Evolutionary conservation across 2,888 invertebrate genomes (phyloP).

Genomic region (Nemotelus nigrinus): DNA sequence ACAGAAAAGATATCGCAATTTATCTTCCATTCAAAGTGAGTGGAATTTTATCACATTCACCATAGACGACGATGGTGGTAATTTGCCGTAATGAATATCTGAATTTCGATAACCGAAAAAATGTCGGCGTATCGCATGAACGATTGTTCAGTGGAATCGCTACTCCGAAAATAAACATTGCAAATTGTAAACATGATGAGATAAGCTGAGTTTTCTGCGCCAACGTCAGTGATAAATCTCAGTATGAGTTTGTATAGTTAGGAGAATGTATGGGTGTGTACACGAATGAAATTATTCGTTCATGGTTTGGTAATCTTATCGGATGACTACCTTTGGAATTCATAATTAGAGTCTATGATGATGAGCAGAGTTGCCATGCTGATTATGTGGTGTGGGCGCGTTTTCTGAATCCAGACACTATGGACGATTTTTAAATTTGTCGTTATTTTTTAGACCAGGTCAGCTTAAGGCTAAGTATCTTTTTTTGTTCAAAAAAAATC

Average conservation of each 20-base stretch:
- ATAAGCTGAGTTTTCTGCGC: constrained; percentile 18
- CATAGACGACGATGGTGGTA: background rate
- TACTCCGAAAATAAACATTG: constrained; percentile 10
- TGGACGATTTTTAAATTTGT: too few relatives aligned
- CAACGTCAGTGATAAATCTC: too few relatives aligned
- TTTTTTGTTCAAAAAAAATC: too few relatives aligned
- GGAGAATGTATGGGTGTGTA: background rate
- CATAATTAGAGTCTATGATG: too few relatives aligned
- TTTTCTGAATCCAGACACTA: too few relatives aligned
- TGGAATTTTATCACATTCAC: constrained; percentile 24
- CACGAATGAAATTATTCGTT: background rate
- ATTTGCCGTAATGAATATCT: background rate
- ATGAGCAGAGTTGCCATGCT: too few relatives aligned
- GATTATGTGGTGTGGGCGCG: too few relatives aligned
- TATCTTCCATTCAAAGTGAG: background rate
- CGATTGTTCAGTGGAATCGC: background rate
- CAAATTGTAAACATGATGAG: constrained; percentile 19
- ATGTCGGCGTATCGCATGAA: background rate
- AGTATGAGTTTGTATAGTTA: too few relatives aligned
- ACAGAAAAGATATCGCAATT: background rate
- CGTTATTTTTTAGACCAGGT: too few relatives aligned
- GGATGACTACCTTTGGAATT: background rate
- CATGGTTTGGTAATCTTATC: constrained; percentile 18
- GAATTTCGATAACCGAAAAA: background rate
- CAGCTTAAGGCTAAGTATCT: too few relatives aligned